phyloP scores from a whole-genome alignment of 2,113 vertebrate species.

The Eptesicus fuscus region DNA sequence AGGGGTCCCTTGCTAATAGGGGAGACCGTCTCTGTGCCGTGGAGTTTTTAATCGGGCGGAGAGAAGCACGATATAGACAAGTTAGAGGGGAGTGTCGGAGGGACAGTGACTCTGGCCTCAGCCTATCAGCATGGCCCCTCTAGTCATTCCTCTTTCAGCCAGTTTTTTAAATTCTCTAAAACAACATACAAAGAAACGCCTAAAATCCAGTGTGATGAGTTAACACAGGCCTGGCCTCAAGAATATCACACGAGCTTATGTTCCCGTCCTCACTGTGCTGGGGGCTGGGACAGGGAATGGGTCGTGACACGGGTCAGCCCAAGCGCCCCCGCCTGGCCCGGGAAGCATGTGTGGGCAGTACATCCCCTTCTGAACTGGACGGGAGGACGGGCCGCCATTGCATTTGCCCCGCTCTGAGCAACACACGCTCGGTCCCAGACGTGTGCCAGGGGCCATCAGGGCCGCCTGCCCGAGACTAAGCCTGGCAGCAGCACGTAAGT shows the following conservation, averaged over 20 bases:
- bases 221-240: background rate
- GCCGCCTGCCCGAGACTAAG: background rate
- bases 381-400: rapidly evolving
- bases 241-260: background rate
- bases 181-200: background rate
- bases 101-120: background rate
- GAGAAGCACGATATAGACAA: background rate
- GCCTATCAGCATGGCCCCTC: background rate
- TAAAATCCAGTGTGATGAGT: background rate
- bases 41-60: background rate
- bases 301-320: background rate
- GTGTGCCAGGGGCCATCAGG: background rate
- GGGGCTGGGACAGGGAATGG: background rate
- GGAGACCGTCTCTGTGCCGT: background rate
- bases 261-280: background rate
- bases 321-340: background rate
- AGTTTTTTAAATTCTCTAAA: conserved; percentile 23
- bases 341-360: background rate
- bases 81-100: background rate
- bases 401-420: background rate
- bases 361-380: background rate
- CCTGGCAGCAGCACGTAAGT: background rate
- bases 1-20: background rate
- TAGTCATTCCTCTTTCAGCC: background rate
- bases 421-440: background rate